A percentile compares a stretch with the other conserved stretches of the same genome.
Evolutionary conservation across 2,888 invertebrate species (phyloP).

Genomic region (Cheilosia pagana): DNA sequence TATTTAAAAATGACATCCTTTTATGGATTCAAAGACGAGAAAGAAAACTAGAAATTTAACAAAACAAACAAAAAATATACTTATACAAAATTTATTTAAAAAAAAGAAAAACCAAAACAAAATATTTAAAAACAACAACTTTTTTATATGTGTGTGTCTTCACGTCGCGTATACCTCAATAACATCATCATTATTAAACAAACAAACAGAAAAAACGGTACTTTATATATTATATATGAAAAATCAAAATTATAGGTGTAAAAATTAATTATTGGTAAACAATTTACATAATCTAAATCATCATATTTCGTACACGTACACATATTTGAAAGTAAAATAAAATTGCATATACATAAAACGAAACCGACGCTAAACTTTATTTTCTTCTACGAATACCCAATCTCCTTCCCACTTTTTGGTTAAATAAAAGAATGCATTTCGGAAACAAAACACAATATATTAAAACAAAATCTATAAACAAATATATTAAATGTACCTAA

Average conservation of each 20-base stretch:
- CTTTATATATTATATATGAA: slow-evolving; percentile 51
- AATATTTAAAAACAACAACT: slow-evolving; percentile 72
- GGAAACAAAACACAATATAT: slow-evolving; percentile 69
- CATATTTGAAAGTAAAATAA: slow-evolving; percentile 36
- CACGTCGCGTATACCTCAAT: slow-evolving; percentile 86
- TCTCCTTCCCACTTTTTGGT: not conserved
- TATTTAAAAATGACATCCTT: slow-evolving; percentile 64
- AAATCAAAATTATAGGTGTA: slow-evolving; percentile 65
- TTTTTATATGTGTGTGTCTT: slow-evolving; percentile 84
- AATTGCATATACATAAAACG: slow-evolving; percentile 7
- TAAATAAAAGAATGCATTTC: slow-evolving; percentile 32
- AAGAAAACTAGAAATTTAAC: slow-evolving; percentile 70
- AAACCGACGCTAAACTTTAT: slow-evolving; percentile 15
- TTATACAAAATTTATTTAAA: slow-evolving; percentile 73
- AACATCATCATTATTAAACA: slow-evolving; percentile 77
- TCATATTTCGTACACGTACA: slow-evolving; percentile 57
- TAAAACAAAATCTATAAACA: slow-evolving; percentile 25
- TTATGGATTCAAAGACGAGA: slow-evolving; percentile 75
- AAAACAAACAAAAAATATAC: slow-evolving; percentile 51
- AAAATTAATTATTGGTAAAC: slow-evolving; percentile 36
- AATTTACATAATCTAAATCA: slow-evolving; percentile 55
- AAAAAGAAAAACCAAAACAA: slow-evolving; percentile 33
- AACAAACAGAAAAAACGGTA: slow-evolving; percentile 42
- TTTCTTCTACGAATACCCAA: not conserved
- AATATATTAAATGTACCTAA: slow-evolving; percentile 81